phyloP scores from a whole-genome alignment of 1,140 invertebrate species.

The Saccostrea echinata region DNA sequence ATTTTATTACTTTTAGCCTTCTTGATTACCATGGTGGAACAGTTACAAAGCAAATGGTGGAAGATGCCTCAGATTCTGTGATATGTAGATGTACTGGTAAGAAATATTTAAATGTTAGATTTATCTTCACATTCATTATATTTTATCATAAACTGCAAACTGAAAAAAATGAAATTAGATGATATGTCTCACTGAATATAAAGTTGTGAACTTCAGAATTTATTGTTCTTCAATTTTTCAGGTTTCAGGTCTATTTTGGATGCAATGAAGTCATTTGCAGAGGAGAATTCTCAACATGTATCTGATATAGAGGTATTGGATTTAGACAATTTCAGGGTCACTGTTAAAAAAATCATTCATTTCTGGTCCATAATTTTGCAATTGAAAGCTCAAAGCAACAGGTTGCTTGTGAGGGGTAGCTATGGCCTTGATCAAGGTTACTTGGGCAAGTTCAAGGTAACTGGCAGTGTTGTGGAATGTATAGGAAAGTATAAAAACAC shows the following conservation, averaged over 20 bases:
- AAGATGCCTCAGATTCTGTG: constrained; percentile 75
- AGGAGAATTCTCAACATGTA: not conserved
- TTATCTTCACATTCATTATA: not conserved
- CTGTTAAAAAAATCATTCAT: too few species aligned
- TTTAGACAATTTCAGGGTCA: too few species aligned
- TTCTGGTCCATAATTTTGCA: too few species aligned
- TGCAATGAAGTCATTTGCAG: constrained; percentile 72
- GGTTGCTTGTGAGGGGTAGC: too few species aligned
- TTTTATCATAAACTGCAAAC: not conserved
- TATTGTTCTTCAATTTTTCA: constrained; percentile 44
- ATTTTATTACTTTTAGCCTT: constrained; percentile 13
- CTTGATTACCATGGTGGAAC: constrained; percentile 58
- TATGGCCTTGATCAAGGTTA: too few species aligned
- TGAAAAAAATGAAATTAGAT: not conserved
- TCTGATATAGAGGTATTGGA: constrained; percentile 56
- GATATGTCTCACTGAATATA: not conserved
- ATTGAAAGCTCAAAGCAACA: too few species aligned
- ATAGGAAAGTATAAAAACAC: too few species aligned
- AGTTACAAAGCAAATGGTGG: constrained; percentile 70
- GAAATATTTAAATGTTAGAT: not conserved
- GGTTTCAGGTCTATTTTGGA: constrained; percentile 76
- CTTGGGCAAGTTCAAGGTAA: not conserved
- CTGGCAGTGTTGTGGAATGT: too few species aligned
- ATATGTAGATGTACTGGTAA: constrained; percentile 78
- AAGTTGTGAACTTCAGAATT: not conserved